Evolutionary conservation across 2,797 vertebrate species (phyloP), one percentile per base, ranked within the genome.

Genomic region (Macropodus opercularis): DNA sequence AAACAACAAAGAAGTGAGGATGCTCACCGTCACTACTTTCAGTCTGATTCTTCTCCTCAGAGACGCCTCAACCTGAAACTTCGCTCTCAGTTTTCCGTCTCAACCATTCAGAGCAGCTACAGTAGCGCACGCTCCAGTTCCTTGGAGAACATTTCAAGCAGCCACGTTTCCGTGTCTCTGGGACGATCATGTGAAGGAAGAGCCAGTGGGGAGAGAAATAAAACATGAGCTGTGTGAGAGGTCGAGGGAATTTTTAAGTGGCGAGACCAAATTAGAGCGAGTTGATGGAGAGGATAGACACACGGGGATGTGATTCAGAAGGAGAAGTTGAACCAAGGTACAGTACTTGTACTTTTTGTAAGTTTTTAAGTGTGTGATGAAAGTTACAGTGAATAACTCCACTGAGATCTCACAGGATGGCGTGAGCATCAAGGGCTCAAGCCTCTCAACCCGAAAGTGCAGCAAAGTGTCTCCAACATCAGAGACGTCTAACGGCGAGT

Each of bases 201-300:
- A 53, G 41, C 67, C 31, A 1, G 44, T 9, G 54, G 65, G 46
- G 53, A n/a, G 53, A 62, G 51, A 35, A 79, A 64, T 56, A 52
- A 68, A 70, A 63, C 40, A 72, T 72, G 63, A 80, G 62, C 11
- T 9, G 4, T 6, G 3, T 7, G 51, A 65, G 48, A 63, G 62
- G 63, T 54, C 19, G 44, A 41, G 56, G 63, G 71, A 68, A 55
- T 63, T 31, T 61, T 36, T 34, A 49, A 70, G 47, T 22, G 63
- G 63, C 3, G 48, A 19, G 46, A 61, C 11, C 32, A 52, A 55
- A 66, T 67, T 43, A 24, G 34, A 66, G 55, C 18, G 38, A 26
- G 55, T 23, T 40, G 61, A 62, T 34, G 58, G 13, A 29, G 58
- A 57, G 24, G 38, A 63, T 2, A 44, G 61, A 51, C 24, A 22